Evolutionary conservation across 2,113 vertebrate genomes (phyloP).

Genomic region (Arothron firmamentum): DNA sequence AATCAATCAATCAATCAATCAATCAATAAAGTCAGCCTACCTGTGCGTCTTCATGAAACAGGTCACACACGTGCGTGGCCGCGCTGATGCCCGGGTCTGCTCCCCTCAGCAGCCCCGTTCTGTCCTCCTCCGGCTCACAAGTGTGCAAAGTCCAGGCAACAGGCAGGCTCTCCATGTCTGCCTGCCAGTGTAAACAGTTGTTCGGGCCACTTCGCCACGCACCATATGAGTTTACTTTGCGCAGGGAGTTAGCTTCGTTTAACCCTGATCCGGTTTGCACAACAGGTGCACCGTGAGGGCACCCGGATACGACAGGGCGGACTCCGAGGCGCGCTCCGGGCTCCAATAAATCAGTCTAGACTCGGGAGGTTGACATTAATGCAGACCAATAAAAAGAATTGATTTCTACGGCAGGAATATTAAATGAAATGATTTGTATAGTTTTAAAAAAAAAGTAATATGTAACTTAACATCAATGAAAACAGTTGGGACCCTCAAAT

Average conservation of each 20-base stretch:
- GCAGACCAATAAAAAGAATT: no score
- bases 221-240: background rate
- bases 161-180: conserved; percentile 52
- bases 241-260: background rate
- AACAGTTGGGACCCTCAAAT: no score
- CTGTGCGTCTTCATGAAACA: conserved; percentile 94
- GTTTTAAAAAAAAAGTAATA: no score
- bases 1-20: no score
- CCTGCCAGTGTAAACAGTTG: conserved; percentile 9
- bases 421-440: no score
- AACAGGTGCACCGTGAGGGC: conserved; percentile 26
- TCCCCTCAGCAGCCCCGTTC: conserved; percentile 4
- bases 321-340: background rate
- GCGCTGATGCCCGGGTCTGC: conserved; percentile 9
- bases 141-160: conserved; percentile 31
- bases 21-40: conserved; percentile 52
- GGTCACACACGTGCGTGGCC: conserved; percentile 75
- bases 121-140: background rate
- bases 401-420: no score
- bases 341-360: no score
- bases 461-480: no score
- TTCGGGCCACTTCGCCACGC: background rate
- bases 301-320: conserved; percentile 60
- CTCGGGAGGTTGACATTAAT: no score
- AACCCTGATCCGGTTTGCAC: conserved; percentile 8